Evolutionary conservation across 2,113 vertebrate genomes (phyloP), one percentile per base, ranked within the genome.

Genomic region (Hippocampus mohnikei): DNA sequence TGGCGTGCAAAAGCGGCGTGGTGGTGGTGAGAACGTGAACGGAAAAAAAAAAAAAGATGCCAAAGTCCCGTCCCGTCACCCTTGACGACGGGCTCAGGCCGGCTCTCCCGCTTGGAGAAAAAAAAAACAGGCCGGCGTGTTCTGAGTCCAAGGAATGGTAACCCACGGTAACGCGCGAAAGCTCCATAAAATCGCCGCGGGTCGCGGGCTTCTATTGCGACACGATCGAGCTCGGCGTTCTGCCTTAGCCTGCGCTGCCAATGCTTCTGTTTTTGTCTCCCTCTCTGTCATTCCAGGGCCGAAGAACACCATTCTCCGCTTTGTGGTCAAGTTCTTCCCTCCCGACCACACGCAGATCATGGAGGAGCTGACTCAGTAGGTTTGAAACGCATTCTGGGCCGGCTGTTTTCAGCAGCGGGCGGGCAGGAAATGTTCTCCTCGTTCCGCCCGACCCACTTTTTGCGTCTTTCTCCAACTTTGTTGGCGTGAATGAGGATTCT

Each of bases 321-420:
- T 98, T 60, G 96, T 98, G 88, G 97, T 99, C 88, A 99, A 99
- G 87, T 99, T 98, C 91, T 99, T 99, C 83, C 96, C 96, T 55
- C 96, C 96, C 41, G 97, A 98, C 90, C 96, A 97, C 0, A 93
- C 95, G 16, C 96, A 98, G 77, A 93, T 99, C 70, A 91, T 95
- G 89, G 97, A 99, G 85, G 96, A 98, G 75, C 91, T 99, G 83
- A 98, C 96, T 87, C 95, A 96, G 97, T 98, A 79, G 85, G 94
- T 87, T 69, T 41, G 41, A 29, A 13, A 27, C n/a, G 27, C 55
- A 27, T 5, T 1, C n/a, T 0, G 27, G 23, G 73, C 63, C 69
- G 64, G 71, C 81, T 67, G 67, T 73, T 12, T 69, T 40, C 20
- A 56, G 48, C 25, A 3, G 66, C 20, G 64, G 75, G 66, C 20